Evolutionary conservation across 2,113 vertebrate genomes (phyloP).

Genomic region (Phrynosoma blainvillii): DNA sequence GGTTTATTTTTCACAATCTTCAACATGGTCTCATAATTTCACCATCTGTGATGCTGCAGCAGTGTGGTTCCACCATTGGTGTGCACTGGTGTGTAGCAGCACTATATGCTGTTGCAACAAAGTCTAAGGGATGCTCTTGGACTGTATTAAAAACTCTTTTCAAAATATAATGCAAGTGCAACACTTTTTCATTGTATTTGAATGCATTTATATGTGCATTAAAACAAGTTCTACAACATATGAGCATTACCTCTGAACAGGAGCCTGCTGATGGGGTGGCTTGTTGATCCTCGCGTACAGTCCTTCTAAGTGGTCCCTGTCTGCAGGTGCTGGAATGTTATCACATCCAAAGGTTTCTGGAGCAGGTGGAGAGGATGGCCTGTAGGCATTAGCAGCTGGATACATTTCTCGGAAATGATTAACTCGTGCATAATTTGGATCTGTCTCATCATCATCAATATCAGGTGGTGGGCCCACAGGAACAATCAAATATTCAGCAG

Average conservation of each 20-base stretch:
- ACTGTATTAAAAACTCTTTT: background rate
- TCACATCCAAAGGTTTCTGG: constrained; percentile 68
- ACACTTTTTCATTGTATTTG: background rate
- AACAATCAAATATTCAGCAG: constrained; percentile 68
- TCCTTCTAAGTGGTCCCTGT: constrained; percentile 87
- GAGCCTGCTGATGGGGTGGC: constrained; percentile 80
- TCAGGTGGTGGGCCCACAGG: constrained; percentile 72
- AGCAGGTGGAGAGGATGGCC: constrained; percentile 70
- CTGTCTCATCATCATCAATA: constrained; percentile 92
- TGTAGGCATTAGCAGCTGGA: constrained; percentile 72
- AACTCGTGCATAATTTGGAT: constrained; percentile 96
- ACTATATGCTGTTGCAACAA: no score
- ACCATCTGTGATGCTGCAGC: background rate
- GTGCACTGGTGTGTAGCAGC: background rate
- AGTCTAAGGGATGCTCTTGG: no score
- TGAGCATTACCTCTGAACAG: constrained; percentile 85
- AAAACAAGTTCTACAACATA: background rate
- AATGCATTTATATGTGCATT: background rate
- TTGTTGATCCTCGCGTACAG: constrained; percentile 98
- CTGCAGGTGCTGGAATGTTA: constrained; percentile 71
- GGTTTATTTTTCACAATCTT: background rate
- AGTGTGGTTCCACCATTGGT: background rate
- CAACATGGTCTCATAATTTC: background rate
- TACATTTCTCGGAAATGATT: constrained; percentile 87
- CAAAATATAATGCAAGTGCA: background rate